Evolutionary conservation across 1,140 invertebrate genomes (phyloP), one percentile per base, ranked within the genome.

Genomic region (Drosophila mojavensis): DNA sequence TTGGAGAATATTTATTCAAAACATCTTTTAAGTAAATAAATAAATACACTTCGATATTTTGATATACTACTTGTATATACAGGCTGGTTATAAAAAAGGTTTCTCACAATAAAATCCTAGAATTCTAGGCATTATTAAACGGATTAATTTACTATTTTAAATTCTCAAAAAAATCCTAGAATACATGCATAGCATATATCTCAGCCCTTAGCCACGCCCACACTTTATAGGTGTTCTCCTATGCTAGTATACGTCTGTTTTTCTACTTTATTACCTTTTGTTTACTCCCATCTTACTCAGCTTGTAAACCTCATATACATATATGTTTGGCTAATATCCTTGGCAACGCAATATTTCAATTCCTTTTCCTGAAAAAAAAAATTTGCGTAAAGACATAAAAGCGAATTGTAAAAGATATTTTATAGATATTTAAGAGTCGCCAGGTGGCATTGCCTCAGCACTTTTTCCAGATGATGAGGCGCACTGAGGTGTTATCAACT

Each of bases 391-490:
- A 20, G 26, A 11, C 13, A 51, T 30, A 17, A 55, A 20, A 36
- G 28, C 33, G 33, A 11, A 24, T 6, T 26, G 17, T 59, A 41
- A 30, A 39, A 26, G 6, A 33, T 51, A 41, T 15, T 65, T 54
- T 26, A 45, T 45, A 26, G 9, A 47, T 53, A 53, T 30, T 33
- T 15, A 33, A 15, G 9, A 30, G 15, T n/a, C 51, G 6, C 9
- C 51, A 33, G n/a, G 41, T 62, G 66, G 53, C 66, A 41, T 6
- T 26, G 53, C 43, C 36, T 39, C 36, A 39, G 36, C 36, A 39
- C 36, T 39, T 39, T 39, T 39, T 3, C 2, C 36, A 24, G 24
- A 11, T 17, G 50, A 36, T 26, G 9, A 43, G 9, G 17, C 45
- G 9, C 11, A 50, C 2, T 50, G 51, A 58, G 26, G 24, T 11